A percentile compares a stretch with the other conserved stretches of the same genome.
Evolutionary conservation across 2,888 invertebrate genomes (phyloP).

Genomic region (Dolichopus griseipennis): DNA sequence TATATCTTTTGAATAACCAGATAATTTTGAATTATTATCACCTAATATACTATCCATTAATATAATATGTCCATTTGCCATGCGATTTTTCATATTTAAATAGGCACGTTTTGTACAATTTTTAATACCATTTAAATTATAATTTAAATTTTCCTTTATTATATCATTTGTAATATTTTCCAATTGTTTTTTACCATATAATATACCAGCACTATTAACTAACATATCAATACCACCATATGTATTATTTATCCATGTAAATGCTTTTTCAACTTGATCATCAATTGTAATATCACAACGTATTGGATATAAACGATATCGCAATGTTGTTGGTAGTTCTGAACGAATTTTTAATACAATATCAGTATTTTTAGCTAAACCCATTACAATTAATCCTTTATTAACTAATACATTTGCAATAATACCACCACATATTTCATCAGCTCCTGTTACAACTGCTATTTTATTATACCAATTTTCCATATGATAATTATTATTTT

Average conservation of each 20-base stretch:
- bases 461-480: slow-evolving; percentile 53
- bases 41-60: slow-evolving; percentile 1
- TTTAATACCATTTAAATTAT: neutral
- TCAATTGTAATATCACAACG: neutral
- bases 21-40: slow-evolving; percentile 1
- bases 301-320: neutral
- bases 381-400: slow-evolving; percentile 48
- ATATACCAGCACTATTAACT: neutral
- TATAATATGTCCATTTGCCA: neutral
- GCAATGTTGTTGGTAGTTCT: neutral
- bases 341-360: neutral
- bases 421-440: slow-evolving; percentile 51
- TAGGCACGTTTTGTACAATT: neutral
- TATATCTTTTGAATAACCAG: neutral
- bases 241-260: neutral
- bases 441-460: slow-evolving; percentile 56
- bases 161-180: neutral
- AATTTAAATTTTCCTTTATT: neutral
- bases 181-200: neutral
- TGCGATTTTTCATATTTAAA: neutral
- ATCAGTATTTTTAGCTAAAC: slow-evolving; percentile 42
- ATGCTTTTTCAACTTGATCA: slow-evolving; percentile 17
- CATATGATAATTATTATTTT: slow-evolving; percentile 45
- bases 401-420: slow-evolving; percentile 41
- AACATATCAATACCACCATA: neutral